Percentiles rank a stretch among this genome's conserved stretches.
These are phyloP conservation scores for Pagrus major DNA, from an alignment of 2,113 vertebrate species.

Conservation along the genomic window DNA sequence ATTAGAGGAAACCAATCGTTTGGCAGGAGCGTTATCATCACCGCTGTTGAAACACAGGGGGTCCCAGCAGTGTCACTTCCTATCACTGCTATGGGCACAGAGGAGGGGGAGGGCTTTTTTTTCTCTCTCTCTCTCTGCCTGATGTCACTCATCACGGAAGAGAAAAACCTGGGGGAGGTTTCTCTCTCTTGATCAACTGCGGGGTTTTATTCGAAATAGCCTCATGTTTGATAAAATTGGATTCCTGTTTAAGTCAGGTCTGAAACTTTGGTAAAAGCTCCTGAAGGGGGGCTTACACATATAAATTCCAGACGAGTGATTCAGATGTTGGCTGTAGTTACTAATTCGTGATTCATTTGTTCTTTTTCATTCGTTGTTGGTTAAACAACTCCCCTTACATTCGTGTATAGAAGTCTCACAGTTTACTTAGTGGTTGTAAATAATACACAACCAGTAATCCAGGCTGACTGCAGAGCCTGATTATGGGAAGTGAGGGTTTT, in stretches of 20 bases:
- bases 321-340: conserved; percentile 29
- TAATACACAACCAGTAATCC: conserved; percentile 9
- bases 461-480: background rate
- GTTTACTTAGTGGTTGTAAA: background rate
- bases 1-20: conserved; percentile 65
- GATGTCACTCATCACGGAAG: conserved; percentile 37
- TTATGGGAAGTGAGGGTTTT: conserved; percentile 49
- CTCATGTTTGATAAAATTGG: background rate
- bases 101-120: background rate
- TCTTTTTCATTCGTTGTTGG: conserved; percentile 11
- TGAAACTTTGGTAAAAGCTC: background rate
- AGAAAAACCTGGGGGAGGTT: conserved; percentile 12
- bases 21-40: conserved; percentile 35
- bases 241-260: background rate
- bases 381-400: conserved; percentile 22
- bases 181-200: background rate
- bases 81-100: conserved; percentile 51
- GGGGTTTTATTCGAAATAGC: conserved; percentile 36
- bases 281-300: conserved; percentile 1
- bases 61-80: conserved; percentile 74
- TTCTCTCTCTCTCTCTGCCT: background rate
- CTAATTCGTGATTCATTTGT: conserved; percentile 28
- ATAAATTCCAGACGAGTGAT: conserved; percentile 50
- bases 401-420: background rate
- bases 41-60: conserved; percentile 45